Evolutionary conservation across 2,797 vertebrate genomes (phyloP).

Genomic region (Petrocephalus schoutedeni): DNA sequence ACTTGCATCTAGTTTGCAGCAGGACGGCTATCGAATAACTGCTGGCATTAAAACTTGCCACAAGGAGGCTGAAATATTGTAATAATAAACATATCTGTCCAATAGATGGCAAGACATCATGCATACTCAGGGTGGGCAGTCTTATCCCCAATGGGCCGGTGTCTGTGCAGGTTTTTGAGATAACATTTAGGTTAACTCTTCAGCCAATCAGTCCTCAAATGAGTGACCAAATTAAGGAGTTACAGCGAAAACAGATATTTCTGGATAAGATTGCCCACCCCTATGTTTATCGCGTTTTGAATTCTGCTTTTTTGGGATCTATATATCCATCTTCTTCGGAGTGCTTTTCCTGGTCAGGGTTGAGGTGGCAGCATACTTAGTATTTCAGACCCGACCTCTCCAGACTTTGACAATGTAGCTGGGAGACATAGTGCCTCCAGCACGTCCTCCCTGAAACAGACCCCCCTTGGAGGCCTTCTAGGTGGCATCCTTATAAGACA

Average conservation of each 20-base stretch:
- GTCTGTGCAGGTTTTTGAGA: too few relatives aligned
- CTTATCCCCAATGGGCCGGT: too few relatives aligned
- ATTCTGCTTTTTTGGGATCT: background rate
- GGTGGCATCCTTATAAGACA: background rate
- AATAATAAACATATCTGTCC: background rate
- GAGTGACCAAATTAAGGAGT: too few relatives aligned
- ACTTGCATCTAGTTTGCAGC: background rate
- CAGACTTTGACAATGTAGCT: background rate
- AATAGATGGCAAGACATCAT: background rate
- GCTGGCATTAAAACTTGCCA: background rate
- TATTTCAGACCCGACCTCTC: background rate
- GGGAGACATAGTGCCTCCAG: background rate
- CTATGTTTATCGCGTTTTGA: background rate
- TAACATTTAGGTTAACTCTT: too few relatives aligned
- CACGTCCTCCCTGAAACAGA: background rate
- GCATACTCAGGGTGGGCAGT: background rate
- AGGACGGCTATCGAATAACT: background rate
- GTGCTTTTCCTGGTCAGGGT: background rate
- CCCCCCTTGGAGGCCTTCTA: background rate
- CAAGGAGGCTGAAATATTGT: background rate
- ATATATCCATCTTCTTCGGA: background rate
- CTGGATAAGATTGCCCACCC: too few relatives aligned
- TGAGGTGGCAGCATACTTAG: background rate
- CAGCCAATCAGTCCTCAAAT: too few relatives aligned
- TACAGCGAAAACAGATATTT: too few relatives aligned